Percentiles rank a stretch among this genome's conserved stretches.
Conservation (phyloP, 1,140 invertebrate genomes). For the Drosophila orena region DNA sequence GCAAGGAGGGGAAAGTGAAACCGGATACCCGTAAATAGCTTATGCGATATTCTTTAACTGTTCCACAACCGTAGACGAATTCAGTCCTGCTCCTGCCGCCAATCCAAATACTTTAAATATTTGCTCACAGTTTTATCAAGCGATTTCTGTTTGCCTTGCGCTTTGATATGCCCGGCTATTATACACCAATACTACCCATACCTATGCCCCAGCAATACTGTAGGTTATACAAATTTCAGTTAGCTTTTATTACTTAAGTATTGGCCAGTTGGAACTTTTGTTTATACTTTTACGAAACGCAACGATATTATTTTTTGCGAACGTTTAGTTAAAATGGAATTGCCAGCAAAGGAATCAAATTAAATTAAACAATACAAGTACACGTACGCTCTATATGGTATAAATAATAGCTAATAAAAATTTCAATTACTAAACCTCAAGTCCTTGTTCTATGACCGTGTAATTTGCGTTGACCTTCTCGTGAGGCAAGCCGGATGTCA, state of each 20-base stretch:
- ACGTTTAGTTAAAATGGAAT: slow-evolving; percentile 68
- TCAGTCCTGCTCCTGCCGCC: slow-evolving; percentile 31
- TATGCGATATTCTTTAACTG: slow-evolving; percentile 23
- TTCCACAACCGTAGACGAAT: slow-evolving; percentile 60
- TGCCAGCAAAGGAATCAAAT: slow-evolving; percentile 58
- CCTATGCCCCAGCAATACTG: slow-evolving; percentile 24
- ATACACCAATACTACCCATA: slow-evolving; percentile 3
- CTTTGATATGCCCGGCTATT: slow-evolving; percentile 23
- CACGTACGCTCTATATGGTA: slow-evolving; percentile 64
- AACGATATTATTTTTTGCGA: slow-evolving; percentile 35
- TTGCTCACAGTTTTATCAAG: slow-evolving; percentile 46
- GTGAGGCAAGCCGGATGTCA: slow-evolving; percentile 46
- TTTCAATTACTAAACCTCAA: slow-evolving; percentile 58
- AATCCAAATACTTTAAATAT: slow-evolving; percentile 54
- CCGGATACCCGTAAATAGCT: slow-evolving; percentile 20
- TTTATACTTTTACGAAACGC: slow-evolving; percentile 34
- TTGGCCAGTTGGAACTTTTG: slow-evolving; percentile 54
- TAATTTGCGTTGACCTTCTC: slow-evolving; percentile 72
- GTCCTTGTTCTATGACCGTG: slow-evolving; percentile 51
- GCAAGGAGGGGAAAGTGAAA: slow-evolving; percentile 2
- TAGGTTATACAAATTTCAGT: slow-evolving; percentile 79
- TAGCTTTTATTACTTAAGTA: slow-evolving; percentile 68
- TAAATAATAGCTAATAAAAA: slow-evolving; percentile 78
- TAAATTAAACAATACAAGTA: slow-evolving; percentile 63
- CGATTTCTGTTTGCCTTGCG: slow-evolving; percentile 56